Base-by-base conservation (phyloP, 1,140 invertebrate species). In the Penaeus japonicus region DNA sequence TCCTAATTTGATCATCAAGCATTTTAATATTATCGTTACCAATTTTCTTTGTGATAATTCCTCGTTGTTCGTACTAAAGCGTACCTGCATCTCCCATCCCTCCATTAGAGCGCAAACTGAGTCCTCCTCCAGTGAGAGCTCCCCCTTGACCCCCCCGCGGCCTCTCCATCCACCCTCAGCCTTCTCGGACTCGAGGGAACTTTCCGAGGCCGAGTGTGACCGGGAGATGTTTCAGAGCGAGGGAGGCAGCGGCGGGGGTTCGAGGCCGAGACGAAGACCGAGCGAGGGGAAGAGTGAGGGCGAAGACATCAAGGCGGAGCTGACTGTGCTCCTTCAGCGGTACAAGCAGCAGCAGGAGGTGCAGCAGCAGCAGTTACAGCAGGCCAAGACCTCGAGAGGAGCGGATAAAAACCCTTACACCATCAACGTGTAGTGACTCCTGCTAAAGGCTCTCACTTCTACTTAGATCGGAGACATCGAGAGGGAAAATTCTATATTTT, bases 171-270 rank as follows among this genome's bases (percentile, higher is more conserved):
- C 85, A 22, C 85, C 85, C 22, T 86, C 85, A 12, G 85, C 85
- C 24, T 86, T 86, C 75, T 86, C 85, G 10, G 85, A 86, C 77
- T 86, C 85, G 3, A 78, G 85, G 77, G 85, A 86, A 55, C 57
- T 86, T 35, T 86, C 85, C 24, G 85, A 86, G 54, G 85, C 85
- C n/a, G 85, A 86, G 75, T 86, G 85, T 30, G 85, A 86, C 85
- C 54, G 85, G 54, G 77, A 86, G 35, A 35, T 86, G 1, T 27
- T 32, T 3, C 65, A 84, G 39, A 70, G 57, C 17, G 30, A 18
- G 4, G 22, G 17, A 12, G 39, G 65, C 10, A 73, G 57, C 22
- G 35, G 24, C 1, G 47, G 47, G 47, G 47, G 47, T 15, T 47
- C 47, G 47, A 47, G 47, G 47, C 47, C 47, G 47, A 47, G 32